Percentiles rank a stretch among this genome's conserved stretches.
These are phyloP conservation scores for Ferrisia virgata DNA, from an alignment of 2,888 invertebrate species.

Conservation along the genomic window DNA sequence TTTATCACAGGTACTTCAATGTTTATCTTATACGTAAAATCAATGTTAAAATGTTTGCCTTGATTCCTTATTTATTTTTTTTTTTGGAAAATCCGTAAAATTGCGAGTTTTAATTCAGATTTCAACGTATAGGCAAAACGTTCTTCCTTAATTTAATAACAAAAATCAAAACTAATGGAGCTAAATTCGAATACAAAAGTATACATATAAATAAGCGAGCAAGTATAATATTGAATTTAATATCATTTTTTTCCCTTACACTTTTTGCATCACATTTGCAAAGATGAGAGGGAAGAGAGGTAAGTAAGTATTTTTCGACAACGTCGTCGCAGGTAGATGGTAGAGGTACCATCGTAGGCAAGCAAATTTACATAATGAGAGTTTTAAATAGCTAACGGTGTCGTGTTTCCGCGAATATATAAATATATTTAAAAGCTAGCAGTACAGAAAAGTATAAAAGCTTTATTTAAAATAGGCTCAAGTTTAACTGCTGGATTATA, in stretches of 20 bases:
- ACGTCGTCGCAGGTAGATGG: not conserved
- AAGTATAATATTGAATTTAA: not conserved
- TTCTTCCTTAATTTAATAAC: not conserved
- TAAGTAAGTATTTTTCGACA: conserved; percentile 15
- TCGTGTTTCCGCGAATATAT: conserved; percentile 14
- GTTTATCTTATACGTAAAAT: too few species aligned
- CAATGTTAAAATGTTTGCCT: too few species aligned
- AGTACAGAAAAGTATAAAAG: conserved; percentile 15
- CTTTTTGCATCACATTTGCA: not conserved
- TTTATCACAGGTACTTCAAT: too few species aligned
- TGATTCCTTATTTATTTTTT: too few species aligned
- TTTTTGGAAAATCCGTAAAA: too few species aligned
- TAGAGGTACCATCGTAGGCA: too few species aligned
- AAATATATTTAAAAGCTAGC: conserved; percentile 3
- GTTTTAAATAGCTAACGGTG: conserved; percentile 14
- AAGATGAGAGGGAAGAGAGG: not conserved
- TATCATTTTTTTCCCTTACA: not conserved
- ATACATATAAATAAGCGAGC: too few species aligned
- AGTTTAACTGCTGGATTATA: conserved; percentile 5
- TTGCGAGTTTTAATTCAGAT: too few species aligned
- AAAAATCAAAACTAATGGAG: too few species aligned
- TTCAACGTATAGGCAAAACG: too few species aligned
- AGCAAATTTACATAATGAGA: conserved; percentile 6
- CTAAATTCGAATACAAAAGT: not conserved
- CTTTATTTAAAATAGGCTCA: conserved; percentile 1